These are phyloP conservation scores for Mixornis gularis DNA, from an alignment of 2,113 vertebrate species.

Conservation along the genomic window DNA sequence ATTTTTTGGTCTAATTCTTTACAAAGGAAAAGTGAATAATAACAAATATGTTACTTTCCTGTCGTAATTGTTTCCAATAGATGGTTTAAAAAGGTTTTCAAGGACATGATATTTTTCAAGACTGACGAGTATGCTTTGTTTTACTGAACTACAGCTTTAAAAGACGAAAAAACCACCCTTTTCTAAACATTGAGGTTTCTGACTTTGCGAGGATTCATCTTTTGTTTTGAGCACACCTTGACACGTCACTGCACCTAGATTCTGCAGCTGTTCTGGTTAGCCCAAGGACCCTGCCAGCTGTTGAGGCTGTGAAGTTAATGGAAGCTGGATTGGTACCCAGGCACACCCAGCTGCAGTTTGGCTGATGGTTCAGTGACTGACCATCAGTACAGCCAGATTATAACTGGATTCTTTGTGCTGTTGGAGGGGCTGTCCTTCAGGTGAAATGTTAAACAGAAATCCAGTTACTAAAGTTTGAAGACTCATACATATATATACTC, in stretches of 20 bases:
- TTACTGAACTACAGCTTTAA: neutral
- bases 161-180: neutral
- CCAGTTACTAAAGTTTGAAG: neutral
- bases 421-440: neutral
- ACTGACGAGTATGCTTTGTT: neutral
- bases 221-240: neutral
- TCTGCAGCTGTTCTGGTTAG: neutral
- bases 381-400: neutral
- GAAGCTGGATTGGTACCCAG: neutral
- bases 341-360: neutral
- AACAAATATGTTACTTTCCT: neutral
- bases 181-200: neutral
- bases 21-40: neutral
- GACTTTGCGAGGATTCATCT: neutral
- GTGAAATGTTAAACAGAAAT: neutral
- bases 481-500: neutral
- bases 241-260: neutral
- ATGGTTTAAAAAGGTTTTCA: neutral
- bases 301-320: neutral
- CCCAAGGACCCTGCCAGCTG: neutral
- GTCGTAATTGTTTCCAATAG: neutral
- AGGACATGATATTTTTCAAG: neutral
- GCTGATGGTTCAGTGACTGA: neutral
- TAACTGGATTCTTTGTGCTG: neutral
- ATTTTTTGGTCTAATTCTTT: neutral